These are phyloP conservation scores for Lepilemur ruficaudatus DNA, from an alignment of 2,797 vertebrate species.

Conservation along the genomic window DNA sequence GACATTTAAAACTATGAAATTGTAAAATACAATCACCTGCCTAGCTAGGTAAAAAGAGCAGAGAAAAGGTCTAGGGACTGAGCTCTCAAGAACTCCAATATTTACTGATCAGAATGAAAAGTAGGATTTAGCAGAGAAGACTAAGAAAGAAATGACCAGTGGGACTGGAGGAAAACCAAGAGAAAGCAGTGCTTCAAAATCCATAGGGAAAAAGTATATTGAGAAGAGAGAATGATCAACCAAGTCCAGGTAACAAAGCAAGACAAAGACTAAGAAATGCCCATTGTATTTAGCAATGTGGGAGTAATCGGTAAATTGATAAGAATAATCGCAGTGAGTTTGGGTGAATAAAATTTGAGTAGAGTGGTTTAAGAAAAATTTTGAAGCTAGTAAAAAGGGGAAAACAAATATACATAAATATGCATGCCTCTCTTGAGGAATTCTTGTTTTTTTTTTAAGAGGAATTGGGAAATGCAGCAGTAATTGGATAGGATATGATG, in stretches of 20 bases:
- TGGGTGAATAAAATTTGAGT: background rate
- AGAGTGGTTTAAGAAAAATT: background rate
- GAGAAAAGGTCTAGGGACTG: background rate
- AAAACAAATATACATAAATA: background rate
- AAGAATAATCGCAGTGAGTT: background rate
- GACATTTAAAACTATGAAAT: background rate
- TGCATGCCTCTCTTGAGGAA: background rate
- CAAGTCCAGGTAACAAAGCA: background rate
- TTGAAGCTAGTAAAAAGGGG: background rate
- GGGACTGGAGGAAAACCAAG: background rate
- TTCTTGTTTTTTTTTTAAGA: background rate
- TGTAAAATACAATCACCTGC: background rate
- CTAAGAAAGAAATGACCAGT: background rate
- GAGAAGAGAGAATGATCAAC: background rate
- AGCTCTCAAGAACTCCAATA: background rate
- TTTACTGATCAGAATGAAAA: background rate
- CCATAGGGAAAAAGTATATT: background rate
- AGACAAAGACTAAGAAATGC: background rate
- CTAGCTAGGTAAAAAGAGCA: background rate
- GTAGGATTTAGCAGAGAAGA: background rate
- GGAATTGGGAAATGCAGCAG: background rate
- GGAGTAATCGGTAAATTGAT: background rate
- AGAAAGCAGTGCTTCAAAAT: background rate
- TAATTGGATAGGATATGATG: background rate
- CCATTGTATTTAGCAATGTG: background rate